Conservation (phyloP, 2,113 vertebrate species). For the Channa maculata region DNA sequence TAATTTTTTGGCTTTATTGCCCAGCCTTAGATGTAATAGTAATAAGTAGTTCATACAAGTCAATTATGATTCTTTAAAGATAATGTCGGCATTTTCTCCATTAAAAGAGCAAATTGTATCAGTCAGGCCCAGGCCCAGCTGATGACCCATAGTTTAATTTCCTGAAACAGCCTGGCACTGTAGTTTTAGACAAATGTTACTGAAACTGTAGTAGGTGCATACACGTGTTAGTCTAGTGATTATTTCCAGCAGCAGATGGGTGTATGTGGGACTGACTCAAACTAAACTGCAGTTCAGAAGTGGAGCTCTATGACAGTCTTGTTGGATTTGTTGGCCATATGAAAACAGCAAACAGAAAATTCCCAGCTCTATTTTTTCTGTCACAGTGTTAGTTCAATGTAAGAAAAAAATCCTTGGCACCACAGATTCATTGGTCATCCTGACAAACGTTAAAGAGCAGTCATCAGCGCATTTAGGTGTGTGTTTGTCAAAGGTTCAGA, state of each 20-base stretch:
- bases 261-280: not conserved
- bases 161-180: not conserved
- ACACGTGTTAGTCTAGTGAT: not conserved
- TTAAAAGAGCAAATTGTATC: not conserved
- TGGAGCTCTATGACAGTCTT: not conserved
- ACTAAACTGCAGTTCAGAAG: not conserved
- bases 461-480: conserved; percentile 24
- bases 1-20: too few species aligned
- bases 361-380: not conserved
- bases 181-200: not conserved
- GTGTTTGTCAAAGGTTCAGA: conserved; percentile 57
- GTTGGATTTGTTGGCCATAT: conserved; percentile 3
- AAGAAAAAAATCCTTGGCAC: not conserved
- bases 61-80: not conserved
- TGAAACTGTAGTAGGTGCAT: not conserved
- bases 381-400: not conserved
- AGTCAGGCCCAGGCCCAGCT: not conserved
- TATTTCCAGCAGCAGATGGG: not conserved
- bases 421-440: conserved; percentile 10
- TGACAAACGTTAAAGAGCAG: conserved; percentile 16
- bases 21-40: too few species aligned
- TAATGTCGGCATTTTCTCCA: not conserved
- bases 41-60: not conserved
- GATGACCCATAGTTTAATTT: not conserved
- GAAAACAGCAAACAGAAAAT: not conserved